phyloP scores from a whole-genome alignment of 2,797 vertebrate species.

The Prionace glauca region DNA sequence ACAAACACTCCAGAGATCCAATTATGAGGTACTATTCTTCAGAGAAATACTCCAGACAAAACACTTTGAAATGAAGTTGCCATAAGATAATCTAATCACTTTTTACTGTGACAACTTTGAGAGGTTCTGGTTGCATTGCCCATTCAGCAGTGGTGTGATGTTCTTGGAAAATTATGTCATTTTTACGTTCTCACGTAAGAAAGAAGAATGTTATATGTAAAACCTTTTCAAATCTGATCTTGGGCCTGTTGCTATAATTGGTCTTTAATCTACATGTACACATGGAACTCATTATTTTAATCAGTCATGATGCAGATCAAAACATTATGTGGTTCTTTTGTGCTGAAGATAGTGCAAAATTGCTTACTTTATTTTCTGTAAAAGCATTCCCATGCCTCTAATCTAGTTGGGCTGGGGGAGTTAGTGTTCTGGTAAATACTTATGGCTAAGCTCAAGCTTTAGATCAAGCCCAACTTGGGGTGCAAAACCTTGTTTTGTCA shows the following conservation, averaged over 20 bases:
- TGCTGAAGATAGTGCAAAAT: neutral
- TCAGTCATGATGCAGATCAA: neutral
- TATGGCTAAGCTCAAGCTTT: neutral
- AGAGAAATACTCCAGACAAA: constrained; percentile 5
- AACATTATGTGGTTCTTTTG: neutral
- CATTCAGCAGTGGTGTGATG: neutral
- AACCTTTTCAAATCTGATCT: neutral
- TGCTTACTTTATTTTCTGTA: neutral
- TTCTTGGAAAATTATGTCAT: neutral
- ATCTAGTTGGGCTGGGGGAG: neutral
- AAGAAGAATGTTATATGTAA: neutral
- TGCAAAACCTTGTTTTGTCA: too few species aligned
- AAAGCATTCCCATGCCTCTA: neutral
- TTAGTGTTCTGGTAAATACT: neutral
- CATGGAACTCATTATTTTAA: neutral
- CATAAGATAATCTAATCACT: neutral
- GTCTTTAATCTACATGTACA: neutral
- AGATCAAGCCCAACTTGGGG: too few species aligned
- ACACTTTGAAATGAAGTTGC: neutral
- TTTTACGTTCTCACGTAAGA: neutral
- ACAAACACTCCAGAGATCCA: neutral
- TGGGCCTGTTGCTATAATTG: neutral
- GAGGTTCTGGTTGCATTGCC: neutral
- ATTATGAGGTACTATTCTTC: neutral
- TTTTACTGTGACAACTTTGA: neutral